Evolutionary conservation across 2,888 invertebrate genomes (phyloP).

Genomic region (Sphaerophoria rueppellii): DNA sequence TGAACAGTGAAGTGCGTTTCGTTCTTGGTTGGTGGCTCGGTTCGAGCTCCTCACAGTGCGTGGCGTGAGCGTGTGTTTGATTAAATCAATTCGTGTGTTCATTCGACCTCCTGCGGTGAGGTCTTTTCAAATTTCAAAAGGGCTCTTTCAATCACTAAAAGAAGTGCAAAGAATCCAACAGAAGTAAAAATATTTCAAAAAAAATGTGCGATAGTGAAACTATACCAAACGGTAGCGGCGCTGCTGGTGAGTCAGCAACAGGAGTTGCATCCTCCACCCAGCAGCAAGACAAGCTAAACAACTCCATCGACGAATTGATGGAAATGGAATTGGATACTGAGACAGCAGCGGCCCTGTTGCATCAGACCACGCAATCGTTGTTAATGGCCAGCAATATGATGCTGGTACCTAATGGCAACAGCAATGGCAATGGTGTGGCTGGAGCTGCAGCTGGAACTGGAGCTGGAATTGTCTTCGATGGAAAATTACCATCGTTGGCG

Average conservation of each 20-base stretch:
- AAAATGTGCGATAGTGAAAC: constrained; percentile 70
- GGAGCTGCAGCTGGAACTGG: constrained; percentile 14
- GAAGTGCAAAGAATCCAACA: constrained; percentile 1
- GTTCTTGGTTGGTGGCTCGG: constrained; percentile 29
- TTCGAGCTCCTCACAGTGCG: not conserved
- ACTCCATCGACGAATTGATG: constrained; percentile 21
- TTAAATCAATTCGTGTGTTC: not conserved
- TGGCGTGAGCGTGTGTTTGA: constrained; percentile 1
- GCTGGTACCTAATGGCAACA: constrained; percentile 73
- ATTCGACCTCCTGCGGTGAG: constrained; percentile 40
- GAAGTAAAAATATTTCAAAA: constrained; percentile 6
- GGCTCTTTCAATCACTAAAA: not conserved
- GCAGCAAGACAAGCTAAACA: constrained; percentile 29
- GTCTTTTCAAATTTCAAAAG: constrained; percentile 18
- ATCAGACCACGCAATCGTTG: constrained; percentile 80
- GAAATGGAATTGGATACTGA: constrained; percentile 56
- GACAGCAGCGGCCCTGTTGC: constrained; percentile 74
- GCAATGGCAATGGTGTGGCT: constrained; percentile 31
- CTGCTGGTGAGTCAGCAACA: constrained; percentile 4
- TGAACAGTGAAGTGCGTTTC: constrained; percentile 1
- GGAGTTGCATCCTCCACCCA: constrained; percentile 16
- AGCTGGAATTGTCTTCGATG: constrained; percentile 45
- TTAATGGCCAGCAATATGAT: constrained; percentile 80
- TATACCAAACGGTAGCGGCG: constrained; percentile 43
- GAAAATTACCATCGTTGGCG: constrained; percentile 40